Evolutionary conservation across 2,888 invertebrate genomes (phyloP).

Genomic region (Cyaniris semiargus): DNA sequence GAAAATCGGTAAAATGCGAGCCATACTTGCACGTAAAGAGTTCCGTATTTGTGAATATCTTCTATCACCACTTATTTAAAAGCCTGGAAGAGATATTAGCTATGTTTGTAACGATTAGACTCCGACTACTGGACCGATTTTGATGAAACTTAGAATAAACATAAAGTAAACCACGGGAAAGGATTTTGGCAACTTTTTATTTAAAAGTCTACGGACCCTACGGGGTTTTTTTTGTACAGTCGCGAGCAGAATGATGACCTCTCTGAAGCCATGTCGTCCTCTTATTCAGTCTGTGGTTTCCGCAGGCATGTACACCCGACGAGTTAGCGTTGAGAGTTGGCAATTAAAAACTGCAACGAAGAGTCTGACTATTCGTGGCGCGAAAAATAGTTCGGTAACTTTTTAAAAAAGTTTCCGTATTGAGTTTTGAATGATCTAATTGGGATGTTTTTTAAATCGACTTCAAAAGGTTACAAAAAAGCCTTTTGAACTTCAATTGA

Average conservation of each 20-base stretch:
- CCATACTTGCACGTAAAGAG: too few species aligned
- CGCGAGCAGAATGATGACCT: background rate
- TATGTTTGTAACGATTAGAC: too few species aligned
- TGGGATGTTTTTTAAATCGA: constrained; percentile 10
- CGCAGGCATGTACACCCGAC: constrained; percentile 34
- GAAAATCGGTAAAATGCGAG: too few species aligned
- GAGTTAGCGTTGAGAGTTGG: constrained; percentile 39
- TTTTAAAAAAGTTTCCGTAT: constrained; percentile 18
- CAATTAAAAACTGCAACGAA: constrained; percentile 41
- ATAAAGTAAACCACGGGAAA: too few species aligned
- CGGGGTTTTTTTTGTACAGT: too few species aligned
- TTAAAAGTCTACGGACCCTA: too few species aligned
- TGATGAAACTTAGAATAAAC: too few species aligned
- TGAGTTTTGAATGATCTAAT: constrained; percentile 24
- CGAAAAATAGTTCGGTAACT: constrained; percentile 24
- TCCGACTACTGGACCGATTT: too few species aligned
- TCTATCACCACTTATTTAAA: too few species aligned
- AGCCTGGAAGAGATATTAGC: too few species aligned
- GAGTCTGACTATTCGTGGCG: constrained; percentile 30
- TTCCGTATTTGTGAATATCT: too few species aligned
- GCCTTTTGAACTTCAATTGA: background rate
- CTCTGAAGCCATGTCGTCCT: background rate
- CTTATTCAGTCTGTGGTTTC: background rate
- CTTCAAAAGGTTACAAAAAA: background rate
- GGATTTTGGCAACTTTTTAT: too few species aligned